phyloP scores from a whole-genome alignment of 2,113 vertebrate species.

The Neogale vison region DNA sequence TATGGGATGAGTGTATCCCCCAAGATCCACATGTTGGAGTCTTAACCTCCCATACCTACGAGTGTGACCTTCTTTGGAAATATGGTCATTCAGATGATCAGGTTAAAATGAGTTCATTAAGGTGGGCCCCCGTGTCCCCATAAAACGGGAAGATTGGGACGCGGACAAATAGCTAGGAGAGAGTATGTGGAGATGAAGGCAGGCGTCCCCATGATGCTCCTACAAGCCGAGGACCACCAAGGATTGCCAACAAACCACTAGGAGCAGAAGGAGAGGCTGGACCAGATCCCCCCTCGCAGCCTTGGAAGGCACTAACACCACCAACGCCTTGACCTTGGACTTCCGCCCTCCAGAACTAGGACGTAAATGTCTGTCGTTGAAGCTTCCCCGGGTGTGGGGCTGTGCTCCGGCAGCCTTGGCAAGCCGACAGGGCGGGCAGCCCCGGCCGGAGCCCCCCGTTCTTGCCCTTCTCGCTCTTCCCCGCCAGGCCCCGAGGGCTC shows the following conservation, averaged over 20 bases:
- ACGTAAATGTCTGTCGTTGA: fast-evolving
- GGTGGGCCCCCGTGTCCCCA: background rate
- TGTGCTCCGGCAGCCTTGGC: background rate
- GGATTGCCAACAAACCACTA: fast-evolving
- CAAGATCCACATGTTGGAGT: background rate
- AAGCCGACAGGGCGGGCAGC: background rate
- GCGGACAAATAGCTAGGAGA: fast-evolving
- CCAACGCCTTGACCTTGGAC: background rate
- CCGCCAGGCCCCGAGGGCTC: fast-evolving
- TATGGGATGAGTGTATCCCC: background rate
- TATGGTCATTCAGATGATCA: background rate
- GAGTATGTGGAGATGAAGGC: fast-evolving
- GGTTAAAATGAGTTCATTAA: background rate
- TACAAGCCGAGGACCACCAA: too few species aligned
- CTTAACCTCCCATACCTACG: too few species aligned
- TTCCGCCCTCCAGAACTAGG: background rate
- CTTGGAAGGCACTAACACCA: background rate
- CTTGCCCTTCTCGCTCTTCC: background rate
- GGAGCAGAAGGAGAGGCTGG: background rate
- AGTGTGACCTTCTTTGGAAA: background rate
- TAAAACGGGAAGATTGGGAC: background rate
- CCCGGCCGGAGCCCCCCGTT: fast-evolving
- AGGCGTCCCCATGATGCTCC: too few species aligned
- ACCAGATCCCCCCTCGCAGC: background rate
- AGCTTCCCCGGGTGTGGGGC: background rate